Evolutionary conservation across 2,113 vertebrate genomes (phyloP), one percentile per base, ranked within the genome.

Genomic region (Aegotheles bennettii): DNA sequence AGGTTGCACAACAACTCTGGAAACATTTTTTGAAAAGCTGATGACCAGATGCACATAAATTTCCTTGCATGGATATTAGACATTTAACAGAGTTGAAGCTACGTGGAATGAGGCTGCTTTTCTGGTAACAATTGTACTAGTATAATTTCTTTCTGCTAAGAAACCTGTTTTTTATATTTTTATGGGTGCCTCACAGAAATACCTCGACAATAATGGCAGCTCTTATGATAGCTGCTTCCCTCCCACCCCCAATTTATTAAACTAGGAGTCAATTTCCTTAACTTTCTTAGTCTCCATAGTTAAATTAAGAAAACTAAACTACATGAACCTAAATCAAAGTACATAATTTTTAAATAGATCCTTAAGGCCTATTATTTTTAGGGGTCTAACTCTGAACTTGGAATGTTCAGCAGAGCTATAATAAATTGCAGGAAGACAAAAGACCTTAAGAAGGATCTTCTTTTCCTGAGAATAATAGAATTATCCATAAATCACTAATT

Each of bases 11-110:
- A 19, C 31, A 21, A 2, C 63, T 89, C 47, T 94, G 51, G 50
- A 75, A 87, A 54, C 25, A 29, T 1, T 61, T 82, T 64, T 67
- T n/a, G 18, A 45, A 71, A 56, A 85, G 53, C n/a, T 23, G 1
- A 19, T 63, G 42, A 18, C 13, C 24, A n/a, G 23, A 80, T 77
- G 17, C 0, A 2, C 18, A 7, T 36, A 26, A 18, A 31, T 71
- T 90, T 91, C 16, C 48, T 65, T 57, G 47, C 35, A 20, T 14
- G 43, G 47, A 9, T 50, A 63, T 4, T 31, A 47, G 33, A 56
- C 0, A 0, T 79, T 42, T 42, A 50, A 56, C 17, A 16, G 50
- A 75, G 26, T 21, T 54, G 17, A 75, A 6, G 2, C 14, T 56
- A 5, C 8, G 60, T 61, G 87, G 68, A 68, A 71, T 54, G n/a